These are phyloP conservation scores for Brachionus paranguensis DNA, from an alignment of 1,140 invertebrate genomes.

Conservation along the genomic window DNA sequence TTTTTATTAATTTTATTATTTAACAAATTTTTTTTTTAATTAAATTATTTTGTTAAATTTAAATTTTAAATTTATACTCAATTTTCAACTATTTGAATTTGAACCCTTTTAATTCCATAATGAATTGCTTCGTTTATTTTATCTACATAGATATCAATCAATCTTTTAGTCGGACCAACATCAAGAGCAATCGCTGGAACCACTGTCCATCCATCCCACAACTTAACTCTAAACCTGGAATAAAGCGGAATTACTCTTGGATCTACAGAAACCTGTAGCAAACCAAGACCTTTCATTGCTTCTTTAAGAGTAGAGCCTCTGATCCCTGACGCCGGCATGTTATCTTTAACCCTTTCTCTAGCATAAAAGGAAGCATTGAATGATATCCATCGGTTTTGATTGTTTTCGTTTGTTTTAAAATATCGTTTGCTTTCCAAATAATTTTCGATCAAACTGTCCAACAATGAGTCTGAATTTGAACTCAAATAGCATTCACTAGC, in stretches of 20 bases:
- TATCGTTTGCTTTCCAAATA: background rate
- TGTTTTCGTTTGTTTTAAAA: background rate
- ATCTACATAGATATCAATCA: background rate
- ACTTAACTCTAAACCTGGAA: background rate
- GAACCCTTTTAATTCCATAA: background rate
- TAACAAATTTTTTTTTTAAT: too few relatives aligned
- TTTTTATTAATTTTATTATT: too few relatives aligned
- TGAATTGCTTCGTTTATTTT: background rate
- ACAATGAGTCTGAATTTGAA: background rate
- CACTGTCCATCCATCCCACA: background rate
- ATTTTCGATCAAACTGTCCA: background rate
- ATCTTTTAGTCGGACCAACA: background rate
- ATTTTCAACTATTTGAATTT: constrained; percentile 7
- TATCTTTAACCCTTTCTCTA: background rate
- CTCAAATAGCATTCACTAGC: background rate
- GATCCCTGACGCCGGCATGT: background rate
- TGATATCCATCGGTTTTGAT: background rate
- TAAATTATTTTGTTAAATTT: background rate
- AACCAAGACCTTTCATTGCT: background rate
- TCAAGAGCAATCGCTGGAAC: constrained; percentile 2
- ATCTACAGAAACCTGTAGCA: background rate
- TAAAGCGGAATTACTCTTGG: background rate
- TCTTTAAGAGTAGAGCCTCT: background rate
- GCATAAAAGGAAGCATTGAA: constrained; percentile 1
- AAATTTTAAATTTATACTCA: background rate